These are phyloP conservation scores for Chironomus tepperi DNA, from an alignment of 1,140 invertebrate species.

Conservation along the genomic window DNA sequence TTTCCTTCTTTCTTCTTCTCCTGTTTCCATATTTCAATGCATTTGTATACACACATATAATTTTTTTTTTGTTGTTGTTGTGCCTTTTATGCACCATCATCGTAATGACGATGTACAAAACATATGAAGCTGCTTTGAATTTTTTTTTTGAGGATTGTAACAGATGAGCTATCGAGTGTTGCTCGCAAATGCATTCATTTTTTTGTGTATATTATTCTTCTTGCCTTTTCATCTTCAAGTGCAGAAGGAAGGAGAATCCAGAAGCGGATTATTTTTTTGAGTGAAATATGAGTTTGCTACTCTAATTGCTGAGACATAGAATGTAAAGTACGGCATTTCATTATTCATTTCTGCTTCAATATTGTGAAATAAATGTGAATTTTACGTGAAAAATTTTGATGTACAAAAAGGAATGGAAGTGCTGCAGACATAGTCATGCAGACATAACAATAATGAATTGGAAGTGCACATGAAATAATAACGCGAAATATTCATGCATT, in stretches of 20 bases:
- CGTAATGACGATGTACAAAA: not conserved
- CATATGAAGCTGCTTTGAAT: not conserved
- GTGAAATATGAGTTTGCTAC: not conserved
- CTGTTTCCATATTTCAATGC: not conserved
- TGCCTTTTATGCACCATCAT: not conserved
- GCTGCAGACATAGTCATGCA: too few species aligned
- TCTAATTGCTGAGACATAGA: not conserved
- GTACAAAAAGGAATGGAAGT: not conserved
- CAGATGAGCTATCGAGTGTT: constrained; percentile 2
- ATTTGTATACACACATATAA: too few species aligned
- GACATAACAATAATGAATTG: too few species aligned
- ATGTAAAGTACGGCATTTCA: not conserved
- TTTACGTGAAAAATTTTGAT: not conserved
- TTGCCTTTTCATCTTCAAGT: not conserved
- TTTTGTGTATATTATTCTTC: not conserved
- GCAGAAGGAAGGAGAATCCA: not conserved
- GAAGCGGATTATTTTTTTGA: not conserved
- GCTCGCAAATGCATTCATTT: not conserved
- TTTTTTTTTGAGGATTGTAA: not conserved
- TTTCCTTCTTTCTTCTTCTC: not conserved
- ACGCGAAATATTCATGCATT: too few species aligned
- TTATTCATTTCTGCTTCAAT: not conserved
- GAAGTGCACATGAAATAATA: too few species aligned
- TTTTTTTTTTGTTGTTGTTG: not conserved
- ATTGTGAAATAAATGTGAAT: not conserved